Base-by-base conservation (phyloP, 2,797 vertebrate species). In the Natrix natrix region DNA sequence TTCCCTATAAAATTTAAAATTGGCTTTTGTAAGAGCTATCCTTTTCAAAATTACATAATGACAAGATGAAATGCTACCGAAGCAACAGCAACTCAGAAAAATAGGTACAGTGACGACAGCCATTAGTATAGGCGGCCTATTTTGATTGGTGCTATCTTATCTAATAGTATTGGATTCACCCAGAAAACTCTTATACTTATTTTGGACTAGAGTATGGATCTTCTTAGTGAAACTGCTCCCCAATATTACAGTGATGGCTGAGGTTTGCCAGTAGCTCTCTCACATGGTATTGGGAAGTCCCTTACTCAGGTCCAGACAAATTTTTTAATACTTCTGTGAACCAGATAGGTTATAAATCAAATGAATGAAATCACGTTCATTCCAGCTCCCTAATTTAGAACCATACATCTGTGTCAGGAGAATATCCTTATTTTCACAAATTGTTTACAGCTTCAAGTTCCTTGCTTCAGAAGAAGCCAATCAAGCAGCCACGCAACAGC, bases 401-500 rank as follows among this genome's bases (percentile, higher is more conserved):
- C 16, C 5, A 11, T 13, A 4, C 17, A 78, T 32, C 57, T 55
- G 11, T 89, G 66, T 20, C 28, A 91, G 87, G 89, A 92, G 83
- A 54, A 92, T 90, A 92, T 20, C 57, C 37, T 32, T 78, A 32
- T 43, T 54, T 91, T 93, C 90, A 94, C 92, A 0, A 74, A 7
- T 66, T 22, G 56, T n/a, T 92, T 94, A 26, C 61, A 43, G n/a
- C 91, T 48, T 54, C 89, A 57, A 87, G 66, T 94, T 94, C 94
- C 93, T 91, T 91, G 88, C 60, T 54, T 87, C 90, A 61, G 69
- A 89, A 22, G 0, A 57, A 17, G 12, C 26, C 43, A 78, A 88
- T 37, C 6, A 89, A 52, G 69, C 93, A 92, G 54, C 89, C 92
- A 91, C 86, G 94, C 95, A 94, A 94, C 91, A 74, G 94, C 90